phyloP scores from a whole-genome alignment of 2,797 vertebrate species.

The Lacerta bilineata region DNA sequence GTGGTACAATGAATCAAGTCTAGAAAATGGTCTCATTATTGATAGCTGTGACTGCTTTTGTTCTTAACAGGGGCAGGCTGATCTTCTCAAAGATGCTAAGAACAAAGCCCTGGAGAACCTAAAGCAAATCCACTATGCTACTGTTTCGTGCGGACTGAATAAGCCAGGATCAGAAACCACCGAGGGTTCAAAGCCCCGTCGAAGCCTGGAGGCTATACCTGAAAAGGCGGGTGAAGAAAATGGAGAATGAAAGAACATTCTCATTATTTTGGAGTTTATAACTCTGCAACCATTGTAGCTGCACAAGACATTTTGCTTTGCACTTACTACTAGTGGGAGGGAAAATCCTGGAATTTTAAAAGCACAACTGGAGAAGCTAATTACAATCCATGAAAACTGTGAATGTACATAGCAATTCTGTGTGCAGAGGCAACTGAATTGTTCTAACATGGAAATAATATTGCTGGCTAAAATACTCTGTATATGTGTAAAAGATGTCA shows the following conservation, averaged over 20 bases:
- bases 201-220: conserved; percentile 90
- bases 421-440: conserved; percentile 79
- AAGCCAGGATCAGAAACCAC: conserved; percentile 82
- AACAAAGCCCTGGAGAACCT: conserved; percentile 94
- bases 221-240: conserved; percentile 88
- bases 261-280: conserved; percentile 70
- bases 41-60: conserved; percentile 46
- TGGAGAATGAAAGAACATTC: conserved; percentile 76
- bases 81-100: conserved; percentile 95
- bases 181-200: conserved; percentile 82
- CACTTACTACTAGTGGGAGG: conserved; percentile 73
- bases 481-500: conserved; percentile 72
- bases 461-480: conserved; percentile 75
- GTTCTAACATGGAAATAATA: conserved; percentile 73
- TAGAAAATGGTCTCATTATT: background rate
- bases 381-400: conserved; percentile 83
- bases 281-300: conserved; percentile 79
- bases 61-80: conserved; percentile 90
- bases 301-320: conserved; percentile 78
- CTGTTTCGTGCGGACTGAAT: conserved; percentile 90
- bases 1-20: background rate
- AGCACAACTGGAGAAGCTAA: conserved; percentile 91
- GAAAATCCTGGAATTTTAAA: conserved; percentile 78
- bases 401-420: conserved; percentile 89
- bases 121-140: conserved; percentile 96